Evolutionary conservation across 2,797 vertebrate species (phyloP), one percentile per base, ranked within the genome.

Genomic region (Lithobates sylvaticus): DNA sequence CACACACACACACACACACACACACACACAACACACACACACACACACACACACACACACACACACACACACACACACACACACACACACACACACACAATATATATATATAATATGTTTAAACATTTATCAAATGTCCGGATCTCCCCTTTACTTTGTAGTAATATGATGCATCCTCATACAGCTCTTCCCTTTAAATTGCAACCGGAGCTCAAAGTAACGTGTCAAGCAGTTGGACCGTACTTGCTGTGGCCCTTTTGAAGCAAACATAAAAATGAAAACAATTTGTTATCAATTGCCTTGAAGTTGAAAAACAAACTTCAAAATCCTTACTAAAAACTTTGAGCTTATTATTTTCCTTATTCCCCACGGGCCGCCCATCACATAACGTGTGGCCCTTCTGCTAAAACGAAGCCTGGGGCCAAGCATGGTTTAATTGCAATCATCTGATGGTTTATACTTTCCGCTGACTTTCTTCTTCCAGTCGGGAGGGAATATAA

Each of bases 371-470:
- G 74, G 76, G 29, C 16, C 69, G 42, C 15, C 44, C 58, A 61
- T 47, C 47, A 74, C 58, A 73, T 73, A 44, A 6, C 58, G 76
- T 61, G 74, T 71, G 83, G 58, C 64, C 65, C 65, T 44, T 36
- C 12, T 0, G 36, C 72, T 75, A 12, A 29, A 47, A 36, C 1
- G 7, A n/a, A 18, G 69, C 83, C 83, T 78, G 76, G 32, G 71
- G 83, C 76, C 44, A 44, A 26, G 27, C 8, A 26, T 5, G 21
- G 21, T 34, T 73, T 85, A 85, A 85, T 85, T 85, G 42, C 70
- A 79, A 74, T 85, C 84, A 79, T 65, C 67, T 79, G 84, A 79
- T 39, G 50, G 77, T n/a, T 67, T 50, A 44, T n/a, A 16, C 15
- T 27, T 64, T 61, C 7, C 32, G 54, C 50, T 4, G 67, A 54